Base-by-base conservation (phyloP, 2,797 vertebrate species). In the Diceros bicornis region DNA sequence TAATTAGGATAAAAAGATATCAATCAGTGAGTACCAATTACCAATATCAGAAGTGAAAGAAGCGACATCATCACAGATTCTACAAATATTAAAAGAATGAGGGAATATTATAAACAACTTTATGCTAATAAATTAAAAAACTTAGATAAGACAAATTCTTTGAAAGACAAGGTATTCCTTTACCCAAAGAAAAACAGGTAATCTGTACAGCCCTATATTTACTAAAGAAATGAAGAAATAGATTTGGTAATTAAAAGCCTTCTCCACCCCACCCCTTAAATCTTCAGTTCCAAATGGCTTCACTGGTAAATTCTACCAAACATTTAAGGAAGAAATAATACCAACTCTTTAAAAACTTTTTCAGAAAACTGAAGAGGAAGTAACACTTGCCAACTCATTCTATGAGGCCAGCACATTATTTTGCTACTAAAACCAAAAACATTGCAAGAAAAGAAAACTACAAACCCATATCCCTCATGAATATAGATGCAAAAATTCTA, bases 401-500 rank as follows among this genome's bases (percentile, higher is more conserved):
- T 71, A 34, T 52, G 16, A 74, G 29, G 13, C 74, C 34, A 93
- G 66, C 32, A 89, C 13, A 86, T 92, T 69, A 75, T 94, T 68
- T 52, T 87, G 55, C 87, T 27, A 62, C 44, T 57, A 81, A 93
- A 91, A 72, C 50, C 32, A 64, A 77, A 96, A 72, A 71, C 10
- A 59, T 5, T 71, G 25, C 10, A 81, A 78, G 32, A 55, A 75
- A 75, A 81, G 10, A 95, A 94, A 91, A 91, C 57, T 91, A 57
- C 23, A 83, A 88, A 84, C 18, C 20, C 44, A 72, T 44, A 61
- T n/a, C 37, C 18, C 18, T 90, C 34, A 32, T 91, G 61, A 86
- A 75, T 64, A 94, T 90, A 47, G 32, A 66, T 72, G 37, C 23
- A 96, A 96, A 92, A 95, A 59, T 89, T 94, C 61, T 83, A 62